Conservation (phyloP, 2,888 invertebrate species). For the Endomychus coccineus region DNA sequence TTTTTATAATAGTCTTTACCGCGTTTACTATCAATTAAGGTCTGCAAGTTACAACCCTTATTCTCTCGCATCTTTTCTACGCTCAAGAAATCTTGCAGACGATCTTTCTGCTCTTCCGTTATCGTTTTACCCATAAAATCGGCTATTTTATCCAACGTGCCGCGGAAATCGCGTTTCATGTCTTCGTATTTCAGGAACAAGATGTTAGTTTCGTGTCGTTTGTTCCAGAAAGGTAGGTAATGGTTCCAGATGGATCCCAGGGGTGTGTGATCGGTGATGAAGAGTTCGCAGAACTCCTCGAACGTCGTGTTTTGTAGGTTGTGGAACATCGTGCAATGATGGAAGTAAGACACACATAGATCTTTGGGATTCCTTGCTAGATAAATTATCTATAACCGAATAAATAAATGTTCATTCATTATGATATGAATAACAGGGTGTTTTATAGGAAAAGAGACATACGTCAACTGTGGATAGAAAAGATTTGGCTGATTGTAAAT, state of each 20-base stretch:
- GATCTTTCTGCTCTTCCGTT: conserved; percentile 56
- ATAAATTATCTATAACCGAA: conserved; percentile 64
- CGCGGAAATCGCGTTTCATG: conserved; percentile 65
- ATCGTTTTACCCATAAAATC: conserved; percentile 61
- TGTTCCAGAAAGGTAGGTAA: conserved; percentile 59
- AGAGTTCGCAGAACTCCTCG: conserved; percentile 68
- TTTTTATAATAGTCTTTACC: conserved; percentile 28
- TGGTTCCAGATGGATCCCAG: conserved; percentile 61
- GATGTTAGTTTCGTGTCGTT: conserved; percentile 61
- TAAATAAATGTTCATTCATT: too few relatives aligned
- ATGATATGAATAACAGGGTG: too few relatives aligned
- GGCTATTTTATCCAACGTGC: conserved; percentile 54
- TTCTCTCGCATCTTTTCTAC: conserved; percentile 51
- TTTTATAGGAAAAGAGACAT: too few relatives aligned
- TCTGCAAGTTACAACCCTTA: conserved; percentile 50
- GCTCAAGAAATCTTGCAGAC: conserved; percentile 32
- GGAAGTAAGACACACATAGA: conserved; percentile 80
- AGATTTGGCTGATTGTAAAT: too few relatives aligned
- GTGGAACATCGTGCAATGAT: conserved; percentile 70
- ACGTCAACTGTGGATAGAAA: too few relatives aligned
- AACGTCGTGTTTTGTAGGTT: conserved; percentile 49
- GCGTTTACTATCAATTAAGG: conserved; percentile 31
- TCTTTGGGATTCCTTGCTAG: conserved; percentile 87
- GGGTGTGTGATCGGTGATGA: conserved; percentile 59
- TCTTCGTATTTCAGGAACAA: conserved; percentile 78